Evolutionary conservation across 2,797 vertebrate species (phyloP).

Genomic region (Chromis chromis): DNA sequence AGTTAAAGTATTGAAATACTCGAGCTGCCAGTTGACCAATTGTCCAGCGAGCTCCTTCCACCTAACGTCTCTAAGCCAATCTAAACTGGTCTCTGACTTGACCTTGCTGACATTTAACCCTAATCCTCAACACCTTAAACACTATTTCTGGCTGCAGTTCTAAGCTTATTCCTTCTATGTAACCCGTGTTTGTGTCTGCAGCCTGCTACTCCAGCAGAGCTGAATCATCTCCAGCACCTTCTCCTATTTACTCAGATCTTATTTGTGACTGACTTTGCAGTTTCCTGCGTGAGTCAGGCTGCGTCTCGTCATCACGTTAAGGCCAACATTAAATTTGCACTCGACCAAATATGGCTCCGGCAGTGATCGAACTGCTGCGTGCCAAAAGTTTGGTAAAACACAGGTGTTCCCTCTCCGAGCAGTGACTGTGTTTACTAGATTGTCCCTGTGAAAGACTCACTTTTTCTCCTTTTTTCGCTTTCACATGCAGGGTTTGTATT

Average conservation of each 20-base stretch:
- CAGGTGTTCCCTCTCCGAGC: slow-evolving; percentile 82
- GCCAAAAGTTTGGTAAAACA: slow-evolving; percentile 73
- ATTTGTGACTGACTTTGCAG: slow-evolving; percentile 66
- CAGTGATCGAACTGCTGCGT: slow-evolving; percentile 37
- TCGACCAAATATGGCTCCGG: slow-evolving; percentile 71
- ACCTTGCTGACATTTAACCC: slow-evolving; percentile 82
- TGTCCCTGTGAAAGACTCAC: slow-evolving; percentile 75
- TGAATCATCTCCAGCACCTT: slow-evolving; percentile 65
- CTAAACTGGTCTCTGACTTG: slow-evolving; percentile 75
- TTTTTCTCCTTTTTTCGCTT: slow-evolving; percentile 64
- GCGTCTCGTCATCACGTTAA: slow-evolving; percentile 53
- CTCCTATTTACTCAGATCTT: slow-evolving; percentile 47
- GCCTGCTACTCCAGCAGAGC: slow-evolving; percentile 48
- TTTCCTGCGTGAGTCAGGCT: slow-evolving; percentile 67
- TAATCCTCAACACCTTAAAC: slow-evolving; percentile 79
- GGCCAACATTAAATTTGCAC: slow-evolving; percentile 42
- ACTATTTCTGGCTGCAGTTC: slow-evolving; percentile 74
- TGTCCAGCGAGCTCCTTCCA: slow-evolving; percentile 38
- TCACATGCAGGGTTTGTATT: slow-evolving; percentile 78
- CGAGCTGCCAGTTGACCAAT: slow-evolving; percentile 39
- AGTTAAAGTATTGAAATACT: not conserved
- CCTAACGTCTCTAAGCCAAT: slow-evolving; percentile 69
- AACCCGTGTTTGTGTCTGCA: slow-evolving; percentile 56
- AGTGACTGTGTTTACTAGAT: slow-evolving; percentile 79
- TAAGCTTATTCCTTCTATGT: slow-evolving; percentile 72